Base-by-base conservation (phyloP, 2,797 vertebrate genomes). In the Lycodopsis pacificus region DNA sequence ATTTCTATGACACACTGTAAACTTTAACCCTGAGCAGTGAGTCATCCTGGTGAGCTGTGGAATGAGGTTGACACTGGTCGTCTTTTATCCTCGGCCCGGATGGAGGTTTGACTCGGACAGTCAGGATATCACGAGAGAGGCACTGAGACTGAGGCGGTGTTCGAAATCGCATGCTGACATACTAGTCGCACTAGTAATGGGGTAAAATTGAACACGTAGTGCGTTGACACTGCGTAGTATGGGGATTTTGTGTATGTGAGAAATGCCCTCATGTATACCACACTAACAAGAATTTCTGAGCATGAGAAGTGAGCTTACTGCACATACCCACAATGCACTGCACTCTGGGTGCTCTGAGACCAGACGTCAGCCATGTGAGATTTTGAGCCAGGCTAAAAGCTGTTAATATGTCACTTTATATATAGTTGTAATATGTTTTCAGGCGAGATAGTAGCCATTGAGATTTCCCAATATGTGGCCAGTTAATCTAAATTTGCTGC, bases 31-130 rank as follows among this genome's bases (percentile, higher is more conserved):
- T 0, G 44, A 30, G 66, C 58, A 66, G 54, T 69, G 75, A 88
- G 65, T 81, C 78, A 76, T 59, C 40, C 40, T 64, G 67, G 86
- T 82, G 70, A 72, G 76, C 70, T 82, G 58, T 58, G 15, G 62
- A 77, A 87, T 65, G 75, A 83, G 58, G 73, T 46, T 53, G 51
- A 77, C 46, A 53, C 36, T 49, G 76, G 20, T 81, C 14, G 14
- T 71, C 73, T 81, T 66, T 77, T 73, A 71, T 81, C 75, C 69
- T 77, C 25, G 30, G 56, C 34, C 32, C 69, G 68, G 78, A 25
- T 79, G 74, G 49, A 76, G 72, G 74, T 40, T 73, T 48, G 17
- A 82, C 48, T 81, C 64, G 66, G 49, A 36, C 48, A 32, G 58
- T 56, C 69, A 65, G 74, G 74, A 71, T 59, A 9, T 72, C 58